Evolutionary conservation across 2,113 vertebrate species (phyloP).

Genomic region (Tympanuchus pallidicinctus): DNA sequence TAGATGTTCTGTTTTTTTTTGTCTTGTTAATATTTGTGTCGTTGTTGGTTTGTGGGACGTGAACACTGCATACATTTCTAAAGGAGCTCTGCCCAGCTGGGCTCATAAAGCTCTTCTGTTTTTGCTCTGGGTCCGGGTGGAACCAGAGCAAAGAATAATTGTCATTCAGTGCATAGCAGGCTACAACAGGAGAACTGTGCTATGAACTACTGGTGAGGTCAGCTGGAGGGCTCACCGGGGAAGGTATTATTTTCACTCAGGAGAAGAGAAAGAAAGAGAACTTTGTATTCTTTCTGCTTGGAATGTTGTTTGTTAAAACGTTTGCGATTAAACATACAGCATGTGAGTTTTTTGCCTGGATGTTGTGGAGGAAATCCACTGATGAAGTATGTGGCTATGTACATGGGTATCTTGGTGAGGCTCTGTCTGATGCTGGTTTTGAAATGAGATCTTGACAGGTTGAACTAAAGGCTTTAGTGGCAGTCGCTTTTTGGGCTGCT

Average conservation of each 20-base stretch:
- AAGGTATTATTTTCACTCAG: background rate
- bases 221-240: background rate
- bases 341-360: background rate
- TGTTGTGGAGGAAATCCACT: background rate
- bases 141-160: background rate
- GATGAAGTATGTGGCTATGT: background rate
- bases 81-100: background rate
- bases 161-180: background rate
- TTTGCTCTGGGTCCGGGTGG: background rate
- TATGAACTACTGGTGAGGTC: rapidly evolving
- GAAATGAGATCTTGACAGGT: background rate
- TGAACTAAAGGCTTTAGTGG: background rate
- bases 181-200: background rate
- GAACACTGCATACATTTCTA: background rate
- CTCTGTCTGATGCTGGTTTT: background rate
- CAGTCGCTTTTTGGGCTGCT: background rate
- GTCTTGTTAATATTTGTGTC: background rate
- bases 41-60: background rate
- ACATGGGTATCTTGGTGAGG: background rate
- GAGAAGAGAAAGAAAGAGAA: background rate
- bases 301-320: background rate
- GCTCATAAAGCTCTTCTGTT: background rate
- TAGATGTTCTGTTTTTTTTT: background rate
- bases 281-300: background rate
- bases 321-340: background rate